Evolutionary conservation across 2,113 vertebrate genomes (phyloP).

Genomic region (Oplegnathus fasciatus): DNA sequence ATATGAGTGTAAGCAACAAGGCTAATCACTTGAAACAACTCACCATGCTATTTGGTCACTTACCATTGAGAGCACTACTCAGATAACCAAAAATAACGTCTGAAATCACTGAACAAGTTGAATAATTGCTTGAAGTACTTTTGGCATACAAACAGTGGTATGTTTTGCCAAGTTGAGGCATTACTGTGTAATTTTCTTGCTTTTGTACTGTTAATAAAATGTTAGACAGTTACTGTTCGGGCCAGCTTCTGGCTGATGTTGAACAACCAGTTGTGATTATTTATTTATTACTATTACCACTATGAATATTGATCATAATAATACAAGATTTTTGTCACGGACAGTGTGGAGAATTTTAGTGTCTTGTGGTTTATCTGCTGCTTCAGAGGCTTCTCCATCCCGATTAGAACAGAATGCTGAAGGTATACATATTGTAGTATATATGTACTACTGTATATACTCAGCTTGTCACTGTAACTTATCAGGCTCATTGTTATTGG

Average conservation of each 20-base stretch:
- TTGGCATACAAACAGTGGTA: not conserved
- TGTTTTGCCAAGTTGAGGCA: not conserved
- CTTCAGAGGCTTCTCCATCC: not conserved
- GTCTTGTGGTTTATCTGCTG: not conserved
- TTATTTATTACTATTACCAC: not conserved
- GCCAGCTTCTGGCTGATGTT: not conserved
- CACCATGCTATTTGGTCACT: constrained; percentile 25
- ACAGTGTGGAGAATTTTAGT: not conserved
- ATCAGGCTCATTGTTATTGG: not conserved
- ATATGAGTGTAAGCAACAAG: constrained; percentile 20
- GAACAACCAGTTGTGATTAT: not conserved
- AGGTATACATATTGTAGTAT: not conserved
- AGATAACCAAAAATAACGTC: constrained; percentile 1
- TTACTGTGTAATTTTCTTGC: not conserved
- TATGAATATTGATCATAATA: not conserved
- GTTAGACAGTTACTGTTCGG: not conserved
- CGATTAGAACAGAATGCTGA: not conserved
- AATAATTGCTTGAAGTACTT: constrained; percentile 1
- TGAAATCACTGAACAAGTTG: constrained; percentile 3
- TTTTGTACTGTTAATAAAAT: not conserved
- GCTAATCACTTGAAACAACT: constrained; percentile 52
- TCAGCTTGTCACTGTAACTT: not conserved
- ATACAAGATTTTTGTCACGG: not conserved
- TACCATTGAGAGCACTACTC: not conserved
- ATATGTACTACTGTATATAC: not conserved